Evolutionary conservation across 1,140 invertebrate species (phyloP).

Genomic region (Idris sp.): DNA sequence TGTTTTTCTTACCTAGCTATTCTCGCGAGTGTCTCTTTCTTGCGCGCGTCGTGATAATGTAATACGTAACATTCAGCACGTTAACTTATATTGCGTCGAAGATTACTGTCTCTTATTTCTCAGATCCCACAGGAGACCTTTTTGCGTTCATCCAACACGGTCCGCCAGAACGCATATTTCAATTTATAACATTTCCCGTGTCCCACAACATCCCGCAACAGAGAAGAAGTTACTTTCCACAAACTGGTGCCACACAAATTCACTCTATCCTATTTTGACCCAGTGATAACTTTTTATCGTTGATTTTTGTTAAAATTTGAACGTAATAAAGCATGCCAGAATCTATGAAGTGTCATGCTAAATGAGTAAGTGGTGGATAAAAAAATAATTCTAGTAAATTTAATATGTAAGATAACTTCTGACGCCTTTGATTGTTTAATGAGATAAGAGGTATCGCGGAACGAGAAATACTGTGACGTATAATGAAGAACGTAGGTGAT

Average conservation of each 20-base stretch:
- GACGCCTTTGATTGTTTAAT: constrained; percentile 23
- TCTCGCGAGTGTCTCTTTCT: constrained; percentile 19
- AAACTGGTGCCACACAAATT: constrained; percentile 36
- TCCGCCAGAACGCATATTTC: constrained; percentile 69
- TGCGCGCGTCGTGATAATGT: constrained; percentile 64
- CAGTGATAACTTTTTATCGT: too few species aligned
- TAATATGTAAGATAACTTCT: too few species aligned
- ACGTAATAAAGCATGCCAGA: too few species aligned
- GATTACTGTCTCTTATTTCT: constrained; percentile 76
- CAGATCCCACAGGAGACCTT: constrained; percentile 64
- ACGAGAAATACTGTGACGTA: constrained; percentile 55
- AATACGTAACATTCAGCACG: constrained; percentile 71
- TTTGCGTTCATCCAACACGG: constrained; percentile 65
- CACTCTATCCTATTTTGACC: constrained; percentile 33
- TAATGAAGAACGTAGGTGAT: constrained; percentile 67
- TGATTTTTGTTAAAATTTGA: too few species aligned
- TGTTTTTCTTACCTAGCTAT: constrained; percentile 28
- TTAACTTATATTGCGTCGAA: constrained; percentile 75
- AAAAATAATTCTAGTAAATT: constrained; percentile 27
- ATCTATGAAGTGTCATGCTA: too few species aligned
- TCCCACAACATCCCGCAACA: constrained; percentile 48
- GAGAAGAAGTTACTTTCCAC: constrained; percentile 47
- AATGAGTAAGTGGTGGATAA: too few species aligned
- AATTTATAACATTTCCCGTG: constrained; percentile 70
- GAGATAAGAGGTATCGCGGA: constrained; percentile 29